A percentile compares a stretch with the other conserved stretches of the same genome.
Conservation (phyloP, 2,888 invertebrate species). For the Vanessa cardui region DNA sequence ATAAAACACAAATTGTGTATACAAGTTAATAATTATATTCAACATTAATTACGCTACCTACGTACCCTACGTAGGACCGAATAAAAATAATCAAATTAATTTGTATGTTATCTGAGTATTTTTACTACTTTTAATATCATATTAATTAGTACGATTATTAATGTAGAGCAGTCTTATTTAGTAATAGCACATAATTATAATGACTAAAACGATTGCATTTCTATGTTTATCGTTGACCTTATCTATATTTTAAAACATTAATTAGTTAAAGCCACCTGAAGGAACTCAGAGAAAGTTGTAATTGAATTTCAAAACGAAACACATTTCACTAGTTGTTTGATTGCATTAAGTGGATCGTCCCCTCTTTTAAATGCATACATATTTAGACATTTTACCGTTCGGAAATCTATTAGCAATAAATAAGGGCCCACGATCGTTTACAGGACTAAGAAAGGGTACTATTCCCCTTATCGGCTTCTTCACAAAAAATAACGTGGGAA, state of each 20-base stretch:
- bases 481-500: slow-evolving; percentile 81
- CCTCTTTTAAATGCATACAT: slow-evolving; percentile 64
- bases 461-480: slow-evolving; percentile 77
- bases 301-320: slow-evolving; percentile 46
- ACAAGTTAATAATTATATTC: too few relatives aligned
- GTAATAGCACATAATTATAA: slow-evolving; percentile 17
- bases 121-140: slow-evolving; percentile 15
- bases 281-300: slow-evolving; percentile 40
- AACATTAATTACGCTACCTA: too few relatives aligned
- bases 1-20: too few relatives aligned
- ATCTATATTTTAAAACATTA: slow-evolving; percentile 34
- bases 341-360: slow-evolving; percentile 55
- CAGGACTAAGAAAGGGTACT: slow-evolving; percentile 76
- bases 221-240: slow-evolving; percentile 31
- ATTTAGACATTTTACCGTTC: slow-evolving; percentile 66
- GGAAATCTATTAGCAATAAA: slow-evolving; percentile 80
- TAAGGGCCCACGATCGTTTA: slow-evolving; percentile 73
- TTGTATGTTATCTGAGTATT: slow-evolving; percentile 9
- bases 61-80: not conserved
- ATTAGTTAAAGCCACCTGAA: slow-evolving; percentile 39
- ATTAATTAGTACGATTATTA: slow-evolving; percentile 30
- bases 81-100: not conserved
- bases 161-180: slow-evolving; percentile 29
- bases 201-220: slow-evolving; percentile 33
- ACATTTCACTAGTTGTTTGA: slow-evolving; percentile 42